Base-by-base conservation (phyloP, 1,140 invertebrate genomes). In the Formica exsecta region DNA sequence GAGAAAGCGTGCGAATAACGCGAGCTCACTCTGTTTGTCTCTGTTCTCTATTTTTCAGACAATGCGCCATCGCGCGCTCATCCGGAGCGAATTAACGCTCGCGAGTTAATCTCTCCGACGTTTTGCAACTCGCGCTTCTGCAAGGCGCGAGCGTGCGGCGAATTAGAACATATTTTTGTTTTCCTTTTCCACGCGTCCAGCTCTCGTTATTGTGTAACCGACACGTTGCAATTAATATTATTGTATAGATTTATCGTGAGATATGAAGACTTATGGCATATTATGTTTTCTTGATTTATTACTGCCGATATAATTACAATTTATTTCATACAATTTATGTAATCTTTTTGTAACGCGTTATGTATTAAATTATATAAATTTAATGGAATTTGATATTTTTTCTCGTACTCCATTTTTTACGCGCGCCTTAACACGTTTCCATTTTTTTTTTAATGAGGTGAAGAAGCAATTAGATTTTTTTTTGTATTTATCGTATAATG, bases 281-380 rank as follows among this genome's bases (percentile, higher is more conserved):
- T 25, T 25, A 22, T 13, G 4, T 25, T 25, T 9, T 22, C 22
- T 19, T 16, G 16, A 51, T 36, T 38, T 29, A 29, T 29, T 29
- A 8, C 3, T 32, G 7, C 36, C 3, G 16, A 1, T 6, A 19
- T 9, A n/a, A 22, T 41, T 80, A 19, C 13, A 38, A 80, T 80
- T 57, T 54, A 29, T 71, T 71, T 8, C n/a, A 57, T 38, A 41
- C 4, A 51, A 51, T 8, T 41, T 22, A 32, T 36, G 11, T 68
- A 68, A 68, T 13, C 2, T 44, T 51, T 16, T 6, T 68, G 7
- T 54, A 54, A 68, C 29, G 29, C 41, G 62, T 70, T 70, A 80
- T 51, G 64, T 70, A 54, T 66, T 70, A n/a, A 79, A 41, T 79
- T 77, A 64, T 9, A 25, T 68, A 79, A 38, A 68, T 41, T 70